Percentiles rank a stretch among this genome's conserved stretches.
These are phyloP conservation scores for Mesocricetus auratus DNA, from an alignment of 2,113 vertebrate genomes.

Conservation along the genomic window DNA sequence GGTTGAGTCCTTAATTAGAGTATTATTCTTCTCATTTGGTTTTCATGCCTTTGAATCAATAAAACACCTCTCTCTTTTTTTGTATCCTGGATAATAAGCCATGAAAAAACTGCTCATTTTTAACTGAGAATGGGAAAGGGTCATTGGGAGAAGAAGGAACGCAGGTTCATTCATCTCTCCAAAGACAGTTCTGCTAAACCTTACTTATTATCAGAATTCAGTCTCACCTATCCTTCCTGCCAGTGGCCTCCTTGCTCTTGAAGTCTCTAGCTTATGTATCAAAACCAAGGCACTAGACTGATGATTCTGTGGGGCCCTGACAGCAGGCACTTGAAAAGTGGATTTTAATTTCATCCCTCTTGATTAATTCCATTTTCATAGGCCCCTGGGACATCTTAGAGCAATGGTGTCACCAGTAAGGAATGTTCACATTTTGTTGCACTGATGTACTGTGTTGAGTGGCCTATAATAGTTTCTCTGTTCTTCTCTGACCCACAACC, in stretches of 20 bases:
- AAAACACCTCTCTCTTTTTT: background rate
- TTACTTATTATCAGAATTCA: background rate
- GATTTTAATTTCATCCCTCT: background rate
- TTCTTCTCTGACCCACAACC: background rate
- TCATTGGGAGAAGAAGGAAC: fast-evolving
- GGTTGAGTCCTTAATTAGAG: background rate
- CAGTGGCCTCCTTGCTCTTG: background rate
- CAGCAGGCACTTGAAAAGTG: background rate
- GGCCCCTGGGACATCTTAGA: background rate
- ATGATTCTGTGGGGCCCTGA: background rate
- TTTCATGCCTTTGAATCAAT: conserved; percentile 6
- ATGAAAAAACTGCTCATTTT: background rate
- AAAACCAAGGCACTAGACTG: background rate
- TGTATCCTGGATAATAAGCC: background rate
- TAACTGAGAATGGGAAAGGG: background rate
- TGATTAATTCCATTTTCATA: background rate
- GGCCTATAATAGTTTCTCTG: background rate
- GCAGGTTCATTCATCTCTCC: background rate
- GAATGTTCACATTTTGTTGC: background rate
- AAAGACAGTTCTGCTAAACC: background rate
- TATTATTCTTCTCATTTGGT: background rate
- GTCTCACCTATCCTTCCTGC: background rate
- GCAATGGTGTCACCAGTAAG: no score
- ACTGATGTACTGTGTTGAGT: background rate
- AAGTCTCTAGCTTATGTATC: background rate